Evolutionary conservation across 1,140 invertebrate species (phyloP).

Genomic region (Fopius arisanus): DNA sequence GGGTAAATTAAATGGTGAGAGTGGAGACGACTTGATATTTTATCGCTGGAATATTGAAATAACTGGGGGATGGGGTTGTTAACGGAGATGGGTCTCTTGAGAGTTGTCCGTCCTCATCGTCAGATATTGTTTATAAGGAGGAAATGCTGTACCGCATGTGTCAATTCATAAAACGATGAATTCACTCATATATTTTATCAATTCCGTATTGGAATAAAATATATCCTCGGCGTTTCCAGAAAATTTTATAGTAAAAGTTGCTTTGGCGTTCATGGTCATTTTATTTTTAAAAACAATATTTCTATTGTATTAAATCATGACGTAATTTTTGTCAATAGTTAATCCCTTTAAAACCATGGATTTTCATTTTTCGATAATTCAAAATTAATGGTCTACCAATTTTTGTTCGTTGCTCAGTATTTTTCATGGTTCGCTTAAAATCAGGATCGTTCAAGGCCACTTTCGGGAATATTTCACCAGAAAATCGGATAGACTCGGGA

Average conservation of each 20-base stretch:
- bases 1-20: background rate
- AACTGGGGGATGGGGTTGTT: background rate
- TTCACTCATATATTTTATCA: background rate
- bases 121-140: background rate
- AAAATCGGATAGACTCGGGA: background rate
- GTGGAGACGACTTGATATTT: background rate
- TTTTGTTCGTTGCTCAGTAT: too few species aligned
- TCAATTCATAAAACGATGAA: background rate
- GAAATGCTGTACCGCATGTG: background rate
- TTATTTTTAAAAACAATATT: too few species aligned
- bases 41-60: background rate
- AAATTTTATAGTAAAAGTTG: too few species aligned
- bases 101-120: background rate
- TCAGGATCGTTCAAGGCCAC: background rate
- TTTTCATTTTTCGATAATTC: too few species aligned
- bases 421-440: background rate
- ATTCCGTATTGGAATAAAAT: too few species aligned
- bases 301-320: too few species aligned
- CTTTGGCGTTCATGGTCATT: too few species aligned
- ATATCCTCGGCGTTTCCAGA: too few species aligned
- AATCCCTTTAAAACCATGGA: too few species aligned
- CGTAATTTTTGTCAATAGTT: too few species aligned
- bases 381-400: too few species aligned
- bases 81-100: background rate
- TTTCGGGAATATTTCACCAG: background rate